A percentile compares a stretch with the other conserved stretches of the same genome.
Conservation (phyloP, 2,888 invertebrate species). For the Mycalesis mineus region DNA sequence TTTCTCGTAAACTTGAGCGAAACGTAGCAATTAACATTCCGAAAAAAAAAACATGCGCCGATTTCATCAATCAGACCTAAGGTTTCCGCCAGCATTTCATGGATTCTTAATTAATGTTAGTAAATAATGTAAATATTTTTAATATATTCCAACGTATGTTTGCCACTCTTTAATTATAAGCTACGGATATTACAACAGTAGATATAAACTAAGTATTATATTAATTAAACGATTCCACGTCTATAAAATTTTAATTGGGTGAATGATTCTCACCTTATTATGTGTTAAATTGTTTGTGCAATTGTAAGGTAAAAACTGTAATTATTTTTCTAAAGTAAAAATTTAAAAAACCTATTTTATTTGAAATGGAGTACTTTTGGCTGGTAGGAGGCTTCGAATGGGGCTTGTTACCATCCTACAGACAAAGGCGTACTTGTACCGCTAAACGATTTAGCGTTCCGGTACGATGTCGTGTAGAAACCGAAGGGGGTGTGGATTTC, state of each 20-base stretch:
- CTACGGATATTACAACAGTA: slow-evolving; percentile 11
- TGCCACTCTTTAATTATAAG: slow-evolving; percentile 6
- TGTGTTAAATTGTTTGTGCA: background rate
- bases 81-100: background rate
- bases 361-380: too few species aligned
- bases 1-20: background rate
- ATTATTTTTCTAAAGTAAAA: too few species aligned
- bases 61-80: slow-evolving; percentile 14
- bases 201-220: background rate
- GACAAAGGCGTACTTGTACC: too few species aligned
- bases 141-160: too few species aligned
- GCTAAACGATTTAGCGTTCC: too few species aligned
- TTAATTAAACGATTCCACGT: slow-evolving; percentile 16
- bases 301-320: too few species aligned
- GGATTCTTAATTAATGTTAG: background rate
- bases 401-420: too few species aligned
- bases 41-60: slow-evolving; percentile 4
- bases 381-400: too few species aligned
- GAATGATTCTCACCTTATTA: background rate
- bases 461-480: too few species aligned
- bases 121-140: too few species aligned
- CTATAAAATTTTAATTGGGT: slow-evolving; percentile 3
- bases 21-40: background rate
- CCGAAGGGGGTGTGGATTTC: too few species aligned
- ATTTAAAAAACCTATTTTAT: too few species aligned